phyloP scores from a whole-genome alignment of 23 tunicate genomes.

The Ascidia mentula region DNA sequence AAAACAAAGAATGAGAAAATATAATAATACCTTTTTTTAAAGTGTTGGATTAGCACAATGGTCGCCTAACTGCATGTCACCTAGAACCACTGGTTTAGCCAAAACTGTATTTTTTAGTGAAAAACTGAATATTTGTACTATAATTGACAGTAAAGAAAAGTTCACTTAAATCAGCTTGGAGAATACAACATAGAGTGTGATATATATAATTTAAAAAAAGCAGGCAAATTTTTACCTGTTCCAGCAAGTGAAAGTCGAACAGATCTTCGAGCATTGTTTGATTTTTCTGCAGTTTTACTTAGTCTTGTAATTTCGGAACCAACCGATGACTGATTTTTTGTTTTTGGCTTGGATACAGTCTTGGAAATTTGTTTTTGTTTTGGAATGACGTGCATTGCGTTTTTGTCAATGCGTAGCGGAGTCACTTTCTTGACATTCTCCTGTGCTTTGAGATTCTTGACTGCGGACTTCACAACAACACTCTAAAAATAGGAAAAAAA shows the following conservation, averaged over 20 bases:
- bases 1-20: too few relatives aligned
- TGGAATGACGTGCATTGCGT: conserved; percentile 9
- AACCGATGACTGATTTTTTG: neutral
- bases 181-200: too few relatives aligned
- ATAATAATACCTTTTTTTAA: too few relatives aligned
- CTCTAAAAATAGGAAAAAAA: neutral
- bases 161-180: too few relatives aligned
- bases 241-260: neutral
- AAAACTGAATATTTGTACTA: too few relatives aligned
- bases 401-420: conserved; percentile 22
- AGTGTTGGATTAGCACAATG: too few relatives aligned
- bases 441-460: neutral
- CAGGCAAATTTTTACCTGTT: neutral
- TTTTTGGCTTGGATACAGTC: neutral
- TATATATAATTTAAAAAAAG: too few relatives aligned
- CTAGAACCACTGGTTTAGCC: too few relatives aligned
- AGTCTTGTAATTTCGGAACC: neutral
- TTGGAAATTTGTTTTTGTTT: neutral
- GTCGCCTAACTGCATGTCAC: too few relatives aligned
- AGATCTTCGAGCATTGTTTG: neutral
- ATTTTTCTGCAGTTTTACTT: neutral
- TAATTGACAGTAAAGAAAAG: too few relatives aligned
- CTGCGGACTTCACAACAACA: neutral
- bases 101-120: too few relatives aligned
- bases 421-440: conserved; percentile 14